These are phyloP conservation scores for Podarcis lilfordi DNA, from an alignment of 2,797 vertebrate species.

Conservation along the genomic window DNA sequence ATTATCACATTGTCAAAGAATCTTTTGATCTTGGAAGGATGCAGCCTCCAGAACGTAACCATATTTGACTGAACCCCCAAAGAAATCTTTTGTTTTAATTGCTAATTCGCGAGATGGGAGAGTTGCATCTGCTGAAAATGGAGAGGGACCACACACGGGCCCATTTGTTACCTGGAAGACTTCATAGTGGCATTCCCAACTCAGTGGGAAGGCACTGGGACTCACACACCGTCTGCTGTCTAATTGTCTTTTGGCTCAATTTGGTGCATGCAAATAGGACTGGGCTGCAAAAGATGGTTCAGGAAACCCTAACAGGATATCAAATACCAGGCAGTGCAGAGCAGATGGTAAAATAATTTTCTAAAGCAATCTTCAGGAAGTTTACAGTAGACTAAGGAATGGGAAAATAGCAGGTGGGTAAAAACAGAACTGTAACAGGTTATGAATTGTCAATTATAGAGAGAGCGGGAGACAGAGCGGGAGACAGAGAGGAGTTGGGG, in stretches of 20 bases:
- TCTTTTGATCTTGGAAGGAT: constrained; percentile 24
- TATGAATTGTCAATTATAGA: constrained; percentile 65
- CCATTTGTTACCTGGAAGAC: constrained; percentile 59
- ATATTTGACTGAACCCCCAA: neutral
- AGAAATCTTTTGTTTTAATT: constrained; percentile 47
- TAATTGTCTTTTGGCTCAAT: constrained; percentile 71
- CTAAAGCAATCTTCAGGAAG: constrained; percentile 61
- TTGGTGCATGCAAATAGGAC: constrained; percentile 71
- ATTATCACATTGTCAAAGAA: constrained; percentile 40
- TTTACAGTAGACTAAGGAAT: constrained; percentile 60
- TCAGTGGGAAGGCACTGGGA: constrained; percentile 67
- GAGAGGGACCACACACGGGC: constrained; percentile 46
- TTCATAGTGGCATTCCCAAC: constrained; percentile 60
- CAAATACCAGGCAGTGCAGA: constrained; percentile 60
- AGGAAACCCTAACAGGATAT: constrained; percentile 72
- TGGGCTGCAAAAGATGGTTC: constrained; percentile 68
- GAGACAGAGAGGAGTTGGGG: no score
- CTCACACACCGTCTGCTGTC: constrained; percentile 69
- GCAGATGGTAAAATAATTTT: constrained; percentile 69
- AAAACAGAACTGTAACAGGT: constrained; percentile 63
- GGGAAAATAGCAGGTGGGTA: constrained; percentile 63
- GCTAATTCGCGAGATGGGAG: constrained; percentile 28
- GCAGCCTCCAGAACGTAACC: constrained; percentile 26
- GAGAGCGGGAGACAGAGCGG: constrained; percentile 18
- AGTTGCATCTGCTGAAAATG: constrained; percentile 28